These are phyloP conservation scores for Drosophila rubida DNA, from an alignment of 2,888 invertebrate genomes.

Conservation along the genomic window DNA sequence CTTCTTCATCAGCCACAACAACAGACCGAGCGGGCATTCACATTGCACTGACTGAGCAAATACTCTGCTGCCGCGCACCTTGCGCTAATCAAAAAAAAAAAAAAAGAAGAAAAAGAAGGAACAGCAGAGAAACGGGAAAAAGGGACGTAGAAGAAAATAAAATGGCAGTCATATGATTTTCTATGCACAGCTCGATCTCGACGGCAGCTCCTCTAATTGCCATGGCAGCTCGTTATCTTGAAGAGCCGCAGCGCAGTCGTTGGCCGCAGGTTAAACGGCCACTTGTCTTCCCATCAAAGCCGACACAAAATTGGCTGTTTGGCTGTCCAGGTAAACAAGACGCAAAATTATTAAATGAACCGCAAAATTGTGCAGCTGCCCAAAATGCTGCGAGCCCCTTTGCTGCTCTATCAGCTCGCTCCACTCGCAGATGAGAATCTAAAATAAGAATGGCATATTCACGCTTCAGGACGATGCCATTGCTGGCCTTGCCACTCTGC, in stretches of 20 bases:
- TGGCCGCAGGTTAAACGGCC: conserved; percentile 66
- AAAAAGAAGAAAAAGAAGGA: conserved; percentile 1
- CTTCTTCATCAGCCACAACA: conserved; percentile 31
- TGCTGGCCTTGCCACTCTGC: conserved; percentile 38
- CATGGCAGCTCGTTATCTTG: conserved; percentile 74
- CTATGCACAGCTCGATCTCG: conserved; percentile 32
- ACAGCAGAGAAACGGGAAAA: no score
- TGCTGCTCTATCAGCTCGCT: neutral
- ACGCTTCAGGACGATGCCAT: conserved; percentile 14
- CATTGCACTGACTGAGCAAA: conserved; percentile 60
- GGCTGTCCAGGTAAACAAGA: conserved; percentile 71
- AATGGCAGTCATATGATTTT: conserved; percentile 41
- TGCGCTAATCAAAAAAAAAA: conserved; percentile 50
- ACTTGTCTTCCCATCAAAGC: conserved; percentile 45
- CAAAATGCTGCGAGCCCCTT: conserved; percentile 7
- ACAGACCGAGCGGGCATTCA: conserved; percentile 36
- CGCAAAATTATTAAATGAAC: conserved; percentile 77
- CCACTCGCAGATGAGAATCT: conserved; percentile 53
- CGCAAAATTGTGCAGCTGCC: conserved; percentile 77
- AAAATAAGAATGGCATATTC: conserved; percentile 53
- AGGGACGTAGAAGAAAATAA: conserved; percentile 7
- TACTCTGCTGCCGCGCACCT: conserved; percentile 47
- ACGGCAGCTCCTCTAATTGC: conserved; percentile 59
- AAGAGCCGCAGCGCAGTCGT: conserved; percentile 44
- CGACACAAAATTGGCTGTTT: conserved; percentile 45